These are phyloP conservation scores for Xenentodon cancila DNA, from an alignment of 2,797 vertebrate genomes.

Conservation along the genomic window DNA sequence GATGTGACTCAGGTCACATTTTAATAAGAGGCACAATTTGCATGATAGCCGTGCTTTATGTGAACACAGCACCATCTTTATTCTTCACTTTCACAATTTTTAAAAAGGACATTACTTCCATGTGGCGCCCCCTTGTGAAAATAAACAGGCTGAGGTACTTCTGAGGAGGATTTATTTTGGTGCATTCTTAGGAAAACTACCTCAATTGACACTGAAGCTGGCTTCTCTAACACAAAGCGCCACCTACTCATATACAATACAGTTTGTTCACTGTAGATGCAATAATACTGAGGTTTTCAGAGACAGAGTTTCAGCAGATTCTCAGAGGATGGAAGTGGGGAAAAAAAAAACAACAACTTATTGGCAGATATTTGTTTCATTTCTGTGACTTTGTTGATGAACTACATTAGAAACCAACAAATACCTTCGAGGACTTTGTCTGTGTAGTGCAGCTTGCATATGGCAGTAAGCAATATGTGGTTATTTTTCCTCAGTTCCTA, in stretches of 20 bases:
- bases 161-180: conserved; percentile 46
- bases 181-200: conserved; percentile 31
- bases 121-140: conserved; percentile 40
- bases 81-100: background rate
- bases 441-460: too few species aligned
- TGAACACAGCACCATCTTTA: background rate
- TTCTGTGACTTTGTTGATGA: too few species aligned
- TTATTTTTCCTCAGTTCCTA: too few species aligned
- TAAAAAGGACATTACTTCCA: background rate
- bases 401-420: too few species aligned
- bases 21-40: background rate
- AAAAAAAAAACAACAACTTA: background rate
- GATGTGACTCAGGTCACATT: too few species aligned
- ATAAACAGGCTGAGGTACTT: conserved; percentile 25
- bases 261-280: conserved; percentile 16
- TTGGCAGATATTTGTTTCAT: too few species aligned
- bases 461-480: too few species aligned
- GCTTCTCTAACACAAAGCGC: conserved; percentile 23
- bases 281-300: background rate
- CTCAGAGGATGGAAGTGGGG: background rate
- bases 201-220: conserved; percentile 28
- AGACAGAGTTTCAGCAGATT: too few species aligned
- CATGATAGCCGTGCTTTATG: background rate
- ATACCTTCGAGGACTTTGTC: too few species aligned
- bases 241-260: conserved; percentile 12